Evolutionary conservation across 2,888 invertebrate species (phyloP).

Genomic region (Marasmarcha lunaedactyla): DNA sequence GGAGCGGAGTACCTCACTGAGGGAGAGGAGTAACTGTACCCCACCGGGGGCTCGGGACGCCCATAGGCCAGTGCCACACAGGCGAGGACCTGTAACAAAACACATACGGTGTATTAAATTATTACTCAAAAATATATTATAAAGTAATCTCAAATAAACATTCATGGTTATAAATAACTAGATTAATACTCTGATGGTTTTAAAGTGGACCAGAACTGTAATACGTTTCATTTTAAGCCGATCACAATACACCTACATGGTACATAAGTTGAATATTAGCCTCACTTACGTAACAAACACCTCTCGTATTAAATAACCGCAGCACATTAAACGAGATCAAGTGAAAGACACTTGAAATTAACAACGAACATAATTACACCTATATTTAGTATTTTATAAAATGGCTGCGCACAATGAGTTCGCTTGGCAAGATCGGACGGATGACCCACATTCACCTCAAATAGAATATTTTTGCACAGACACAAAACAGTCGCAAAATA

Average conservation of each 20-base stretch:
- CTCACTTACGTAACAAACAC: slow-evolving; percentile 12
- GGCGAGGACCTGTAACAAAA: slow-evolving; percentile 53
- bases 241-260: too few species aligned
- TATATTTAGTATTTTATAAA: slow-evolving; percentile 14
- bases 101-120: background rate
- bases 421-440: slow-evolving; percentile 28
- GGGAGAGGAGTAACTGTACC: slow-evolving; percentile 59
- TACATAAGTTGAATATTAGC: slow-evolving; percentile 2
- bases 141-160: too few species aligned
- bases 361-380: slow-evolving; percentile 12
- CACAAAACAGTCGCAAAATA: slow-evolving; percentile 14
- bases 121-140: background rate
- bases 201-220: too few species aligned
- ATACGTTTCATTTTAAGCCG: too few species aligned
- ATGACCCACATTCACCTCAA: background rate
- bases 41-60: slow-evolving; percentile 63
- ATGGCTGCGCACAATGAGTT: slow-evolving; percentile 28
- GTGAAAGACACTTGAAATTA: slow-evolving; percentile 14
- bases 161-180: too few species aligned
- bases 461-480: slow-evolving; percentile 19
- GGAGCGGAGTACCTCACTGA: slow-evolving; percentile 30
- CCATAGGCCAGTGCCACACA: slow-evolving; percentile 58
- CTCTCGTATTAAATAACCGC: slow-evolving; percentile 11
- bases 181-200: too few species aligned
- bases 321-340: slow-evolving; percentile 13